Evolutionary conservation across 2,113 vertebrate genomes (phyloP).

Genomic region (Caranx ignobilis): DNA sequence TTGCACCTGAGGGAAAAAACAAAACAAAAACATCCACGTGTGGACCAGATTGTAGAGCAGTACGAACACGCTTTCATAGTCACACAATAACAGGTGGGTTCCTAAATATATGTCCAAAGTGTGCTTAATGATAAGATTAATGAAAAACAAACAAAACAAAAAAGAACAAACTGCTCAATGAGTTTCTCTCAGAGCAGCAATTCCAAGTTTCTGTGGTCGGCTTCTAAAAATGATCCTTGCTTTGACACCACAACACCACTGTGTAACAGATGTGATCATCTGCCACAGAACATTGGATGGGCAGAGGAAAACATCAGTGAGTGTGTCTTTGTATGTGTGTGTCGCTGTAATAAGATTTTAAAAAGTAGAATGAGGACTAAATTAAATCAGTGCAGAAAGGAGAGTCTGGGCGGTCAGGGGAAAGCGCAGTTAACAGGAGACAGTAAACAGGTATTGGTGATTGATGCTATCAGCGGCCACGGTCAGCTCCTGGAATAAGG

Average conservation of each 20-base stretch:
- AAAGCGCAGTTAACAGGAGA: constrained; percentile 50
- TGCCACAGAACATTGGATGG: constrained; percentile 41
- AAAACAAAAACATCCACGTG: neutral
- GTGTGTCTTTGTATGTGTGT: constrained; percentile 25
- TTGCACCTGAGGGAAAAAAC: neutral
- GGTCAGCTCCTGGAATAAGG: constrained; percentile 8
- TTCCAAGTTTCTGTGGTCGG: constrained; percentile 19
- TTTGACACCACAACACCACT: constrained; percentile 26
- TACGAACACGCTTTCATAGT: neutral
- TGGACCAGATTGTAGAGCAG: constrained; percentile 21
- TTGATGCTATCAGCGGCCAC: constrained; percentile 57
- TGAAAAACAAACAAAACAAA: constrained; percentile 13
- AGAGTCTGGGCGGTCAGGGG: constrained; percentile 46
- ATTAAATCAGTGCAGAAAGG: constrained; percentile 63
- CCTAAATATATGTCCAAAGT: neutral
- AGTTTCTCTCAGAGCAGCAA: constrained; percentile 7
- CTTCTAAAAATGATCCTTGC: constrained; percentile 53
- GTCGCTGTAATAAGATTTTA: constrained; percentile 64
- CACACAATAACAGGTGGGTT: constrained; percentile 16
- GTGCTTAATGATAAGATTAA: neutral
- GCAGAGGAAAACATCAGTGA: constrained; percentile 52
- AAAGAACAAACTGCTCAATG: constrained; percentile 17
- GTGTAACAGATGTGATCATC: constrained; percentile 50
- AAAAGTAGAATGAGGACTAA: constrained; percentile 67
- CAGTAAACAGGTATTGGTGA: constrained; percentile 61